phyloP scores from a whole-genome alignment of 2,113 vertebrate species.

The Centrocercus urophasianus region DNA sequence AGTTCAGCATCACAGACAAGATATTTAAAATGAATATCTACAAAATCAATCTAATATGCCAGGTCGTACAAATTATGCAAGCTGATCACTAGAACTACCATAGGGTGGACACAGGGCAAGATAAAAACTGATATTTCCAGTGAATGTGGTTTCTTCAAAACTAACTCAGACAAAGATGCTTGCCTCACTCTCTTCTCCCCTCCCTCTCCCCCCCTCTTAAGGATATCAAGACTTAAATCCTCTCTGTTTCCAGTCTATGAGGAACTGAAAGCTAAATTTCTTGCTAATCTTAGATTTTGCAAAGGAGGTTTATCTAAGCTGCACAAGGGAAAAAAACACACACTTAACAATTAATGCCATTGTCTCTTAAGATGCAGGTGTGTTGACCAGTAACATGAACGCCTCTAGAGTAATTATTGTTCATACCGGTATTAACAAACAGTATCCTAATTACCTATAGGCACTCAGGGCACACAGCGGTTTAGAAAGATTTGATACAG shows the following conservation, averaged over 20 bases:
- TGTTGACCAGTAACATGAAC: constrained; percentile 81
- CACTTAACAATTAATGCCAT: constrained; percentile 82
- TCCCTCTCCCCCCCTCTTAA: not conserved
- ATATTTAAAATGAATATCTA: not conserved
- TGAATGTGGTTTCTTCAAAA: not conserved
- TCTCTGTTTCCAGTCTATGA: not conserved
- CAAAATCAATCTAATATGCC: not conserved
- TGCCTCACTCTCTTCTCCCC: not conserved
- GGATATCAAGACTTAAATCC: not conserved
- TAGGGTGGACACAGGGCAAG: not conserved
- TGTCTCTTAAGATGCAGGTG: constrained; percentile 80
- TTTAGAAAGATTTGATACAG: constrained; percentile 47
- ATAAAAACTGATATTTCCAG: not conserved
- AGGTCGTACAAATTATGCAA: not conserved
- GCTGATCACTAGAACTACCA: not conserved
- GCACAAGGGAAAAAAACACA: not conserved
- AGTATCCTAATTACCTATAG: constrained; percentile 68
- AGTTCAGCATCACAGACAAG: not conserved
- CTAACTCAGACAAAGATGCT: not conserved
- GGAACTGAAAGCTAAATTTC: constrained; percentile 28
- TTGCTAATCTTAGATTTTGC: constrained; percentile 77
- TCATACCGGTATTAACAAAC: constrained; percentile 77
- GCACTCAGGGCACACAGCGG: not conserved
- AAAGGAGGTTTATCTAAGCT: constrained; percentile 81
- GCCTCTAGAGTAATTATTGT: constrained; percentile 82